phyloP scores from a whole-genome alignment of 2,888 invertebrate genomes.

The Meteorus colon region DNA sequence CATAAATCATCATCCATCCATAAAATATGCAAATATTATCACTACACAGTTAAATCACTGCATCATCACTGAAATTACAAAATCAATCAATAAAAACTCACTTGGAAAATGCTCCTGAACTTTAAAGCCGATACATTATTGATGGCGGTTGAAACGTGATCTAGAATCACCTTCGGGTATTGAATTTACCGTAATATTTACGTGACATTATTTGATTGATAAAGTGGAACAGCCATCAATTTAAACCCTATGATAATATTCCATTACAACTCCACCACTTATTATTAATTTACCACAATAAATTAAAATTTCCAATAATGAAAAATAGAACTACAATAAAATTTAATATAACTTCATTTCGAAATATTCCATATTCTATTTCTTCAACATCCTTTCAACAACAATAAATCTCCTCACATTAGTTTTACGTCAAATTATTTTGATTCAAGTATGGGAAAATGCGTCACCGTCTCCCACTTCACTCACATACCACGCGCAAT shows the following conservation, averaged over 20 bases:
- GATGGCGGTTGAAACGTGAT: slow-evolving; percentile 15
- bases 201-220: background rate
- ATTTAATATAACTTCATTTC: no score
- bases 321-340: no score
- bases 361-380: no score
- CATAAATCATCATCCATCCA: no score
- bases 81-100: background rate
- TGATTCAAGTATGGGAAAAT: slow-evolving; percentile 7
- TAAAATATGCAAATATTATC: no score
- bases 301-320: no score
- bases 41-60: background rate
- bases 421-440: background rate
- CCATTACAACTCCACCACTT: background rate
- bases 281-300: no score
- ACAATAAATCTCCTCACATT: no score
- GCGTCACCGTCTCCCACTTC: slow-evolving; percentile 1
- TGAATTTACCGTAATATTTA: slow-evolving; percentile 16
- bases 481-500: background rate
- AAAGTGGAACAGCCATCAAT: background rate
- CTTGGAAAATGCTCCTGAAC: slow-evolving; percentile 2
- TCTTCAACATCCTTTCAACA: no score
- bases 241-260: slow-evolving; percentile 2
- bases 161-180: background rate
- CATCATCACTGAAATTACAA: background rate
- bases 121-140: slow-evolving; percentile 10